Conservation (phyloP, 2,888 invertebrate genomes). For the Monochamus alternatus region DNA sequence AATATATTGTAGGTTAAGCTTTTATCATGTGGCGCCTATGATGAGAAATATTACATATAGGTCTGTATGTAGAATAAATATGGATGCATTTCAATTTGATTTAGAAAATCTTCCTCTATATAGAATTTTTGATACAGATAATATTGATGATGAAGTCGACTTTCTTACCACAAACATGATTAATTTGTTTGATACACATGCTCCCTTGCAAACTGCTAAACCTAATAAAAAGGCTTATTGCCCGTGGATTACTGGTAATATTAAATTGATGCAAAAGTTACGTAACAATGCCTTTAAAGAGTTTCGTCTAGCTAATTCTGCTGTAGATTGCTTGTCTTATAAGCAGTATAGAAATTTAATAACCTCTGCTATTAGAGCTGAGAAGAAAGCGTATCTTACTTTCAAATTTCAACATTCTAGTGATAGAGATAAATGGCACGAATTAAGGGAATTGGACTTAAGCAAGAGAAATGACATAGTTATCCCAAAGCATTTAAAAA, state of each 20-base stretch:
- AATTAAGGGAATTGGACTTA: too few relatives aligned
- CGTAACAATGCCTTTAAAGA: neutral
- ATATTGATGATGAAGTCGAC: conserved; percentile 3
- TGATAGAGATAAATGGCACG: too few relatives aligned
- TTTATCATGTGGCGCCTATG: neutral
- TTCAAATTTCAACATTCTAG: too few relatives aligned
- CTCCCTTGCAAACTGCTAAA: neutral
- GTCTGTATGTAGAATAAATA: neutral
- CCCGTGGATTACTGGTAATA: conserved; percentile 7
- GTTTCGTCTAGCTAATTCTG: too few relatives aligned
- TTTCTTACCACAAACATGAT: neutral
- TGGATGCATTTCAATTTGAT: neutral
- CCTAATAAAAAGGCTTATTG: neutral
- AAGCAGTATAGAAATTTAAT: too few relatives aligned
- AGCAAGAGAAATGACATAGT: too few relatives aligned
- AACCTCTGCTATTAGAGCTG: too few relatives aligned
- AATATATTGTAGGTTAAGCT: neutral
- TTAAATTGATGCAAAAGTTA: conserved; percentile 10
- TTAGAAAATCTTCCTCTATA: neutral
- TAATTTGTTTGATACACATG: neutral
- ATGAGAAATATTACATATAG: neutral
- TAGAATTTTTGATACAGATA: neutral
- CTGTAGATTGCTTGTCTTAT: too few relatives aligned
- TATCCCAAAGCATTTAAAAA: too few relatives aligned
- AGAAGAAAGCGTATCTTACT: too few relatives aligned